Evolutionary conservation across 2,797 vertebrate species (phyloP).

Genomic region (Bryconaethiops microstoma): DNA sequence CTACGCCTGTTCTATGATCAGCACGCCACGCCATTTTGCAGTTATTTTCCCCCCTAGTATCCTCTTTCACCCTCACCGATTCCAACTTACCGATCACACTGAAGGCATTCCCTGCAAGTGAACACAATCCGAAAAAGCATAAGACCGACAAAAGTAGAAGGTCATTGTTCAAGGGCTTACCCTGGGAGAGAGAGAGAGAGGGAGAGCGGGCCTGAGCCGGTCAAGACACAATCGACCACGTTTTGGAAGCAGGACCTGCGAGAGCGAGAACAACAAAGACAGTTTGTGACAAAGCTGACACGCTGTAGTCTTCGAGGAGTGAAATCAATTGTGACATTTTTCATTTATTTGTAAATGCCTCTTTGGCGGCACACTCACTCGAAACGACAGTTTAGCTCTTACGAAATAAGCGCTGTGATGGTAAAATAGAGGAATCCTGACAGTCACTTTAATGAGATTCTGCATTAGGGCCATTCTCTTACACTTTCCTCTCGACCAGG

Average conservation of each 20-base stretch:
- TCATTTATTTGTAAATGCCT: slow-evolving; percentile 99
- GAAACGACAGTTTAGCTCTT: slow-evolving; percentile 92
- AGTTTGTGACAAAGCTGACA: slow-evolving; percentile 96
- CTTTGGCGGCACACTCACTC: slow-evolving; percentile 91
- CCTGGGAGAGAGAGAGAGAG: slow-evolving; percentile 80
- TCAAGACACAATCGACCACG: slow-evolving; percentile 80
- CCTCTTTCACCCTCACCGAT: slow-evolving; percentile 56
- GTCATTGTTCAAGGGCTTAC: slow-evolving; percentile 82
- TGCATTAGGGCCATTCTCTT: slow-evolving; percentile 86
- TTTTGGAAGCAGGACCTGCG: slow-evolving; percentile 82
- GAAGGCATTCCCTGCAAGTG: slow-evolving; percentile 66
- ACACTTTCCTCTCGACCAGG: slow-evolving; percentile 79
- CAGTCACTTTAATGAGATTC: slow-evolving; percentile 97
- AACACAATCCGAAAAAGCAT: slow-evolving; percentile 62
- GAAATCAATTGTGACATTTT: slow-evolving; percentile 99
- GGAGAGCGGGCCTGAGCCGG: slow-evolving; percentile 77
- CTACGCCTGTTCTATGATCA: slow-evolving; percentile 63
- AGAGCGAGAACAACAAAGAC: slow-evolving; percentile 87
- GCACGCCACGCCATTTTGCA: slow-evolving; percentile 77
- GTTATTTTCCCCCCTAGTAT: slow-evolving; percentile 63
- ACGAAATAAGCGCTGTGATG: slow-evolving; percentile 84
- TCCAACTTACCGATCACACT: slow-evolving; percentile 69
- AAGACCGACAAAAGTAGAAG: slow-evolving; percentile 80
- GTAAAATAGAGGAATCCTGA: slow-evolving; percentile 91
- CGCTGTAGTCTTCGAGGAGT: slow-evolving; percentile 78